Evolutionary conservation across 2,888 invertebrate species (phyloP), one percentile per base, ranked within the genome.

Genomic region (Luperina nickerlii): DNA sequence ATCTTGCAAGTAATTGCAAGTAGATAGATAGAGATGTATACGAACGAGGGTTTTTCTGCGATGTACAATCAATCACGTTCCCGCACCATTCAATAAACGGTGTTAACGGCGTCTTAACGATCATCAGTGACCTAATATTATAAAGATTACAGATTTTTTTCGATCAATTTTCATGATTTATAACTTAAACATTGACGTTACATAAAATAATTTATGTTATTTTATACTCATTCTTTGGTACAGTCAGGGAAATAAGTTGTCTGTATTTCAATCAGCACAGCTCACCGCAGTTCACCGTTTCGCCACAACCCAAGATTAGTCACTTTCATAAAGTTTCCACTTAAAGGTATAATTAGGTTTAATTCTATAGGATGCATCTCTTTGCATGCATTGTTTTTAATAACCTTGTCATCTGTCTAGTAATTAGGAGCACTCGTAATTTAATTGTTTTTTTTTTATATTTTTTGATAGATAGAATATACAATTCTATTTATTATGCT

Each of bases 61-160:
- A 79, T 57, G 45, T 70, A 80, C 79, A 79, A 88, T 88, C 85
- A 90, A 88, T 88, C 90, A 87, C 69, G 80, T 63, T n/a, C 68
- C 24, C 15, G 27, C 68, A 69, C 71, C 84, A 82, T 88, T 83
- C 89, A 88, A 83, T 88, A 78, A 87, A 73, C 73, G 38, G 70
- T 78, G 81, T 78, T 79, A 85, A 76, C 74, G 79, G 73, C 72
- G 54, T 74, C 87, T 82, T 80, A 81, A 82, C 85, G 84, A 87
- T 80, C 88, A 88, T 88, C 90, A 88, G 75, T 62, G 11, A 24
- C 38, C 51, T 84, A 75, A 85, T 81, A 45, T 78, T 76, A 69
- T 78, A 60, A 87, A 77, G 72, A 69, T 67, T 73, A 63, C 27
- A n/a, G 24, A 38, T 54, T 74, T 68, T 70, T 84, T 84, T 81